phyloP scores from a whole-genome alignment of 2,797 vertebrate genomes.

The Oceanodroma leucorhoa region DNA sequence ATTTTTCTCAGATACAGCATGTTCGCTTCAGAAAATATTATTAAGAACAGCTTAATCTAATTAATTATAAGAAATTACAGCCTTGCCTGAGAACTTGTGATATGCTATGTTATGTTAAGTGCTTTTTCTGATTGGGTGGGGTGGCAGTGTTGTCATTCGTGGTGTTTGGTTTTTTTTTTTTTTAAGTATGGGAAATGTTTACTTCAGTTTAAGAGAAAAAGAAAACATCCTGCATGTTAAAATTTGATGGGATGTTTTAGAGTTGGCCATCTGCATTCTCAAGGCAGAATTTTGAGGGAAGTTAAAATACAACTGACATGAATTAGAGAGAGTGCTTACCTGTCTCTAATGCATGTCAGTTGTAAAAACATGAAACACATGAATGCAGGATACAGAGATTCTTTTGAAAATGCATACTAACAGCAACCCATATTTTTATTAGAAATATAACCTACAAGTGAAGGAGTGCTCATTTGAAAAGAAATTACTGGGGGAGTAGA shows the following conservation, averaged over 20 bases:
- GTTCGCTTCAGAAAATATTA: not conserved
- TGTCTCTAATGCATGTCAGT: not conserved
- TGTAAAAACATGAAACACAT: not conserved
- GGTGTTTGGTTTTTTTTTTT: not conserved
- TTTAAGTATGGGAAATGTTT: not conserved
- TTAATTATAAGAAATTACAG: not conserved
- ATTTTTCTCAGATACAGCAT: not conserved
- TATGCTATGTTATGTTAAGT: not conserved
- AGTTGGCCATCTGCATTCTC: not conserved
- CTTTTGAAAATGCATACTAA: not conserved
- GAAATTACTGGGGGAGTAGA: not conserved
- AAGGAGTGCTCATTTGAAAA: not conserved
- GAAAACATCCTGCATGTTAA: not conserved
- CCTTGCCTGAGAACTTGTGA: not conserved
- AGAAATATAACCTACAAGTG: not conserved
- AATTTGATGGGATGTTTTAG: not conserved
- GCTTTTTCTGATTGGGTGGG: not conserved
- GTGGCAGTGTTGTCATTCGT: not conserved
- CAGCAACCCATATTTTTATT: not conserved
- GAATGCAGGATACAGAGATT: not conserved
- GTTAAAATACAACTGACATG: not conserved
- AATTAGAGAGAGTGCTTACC: not conserved
- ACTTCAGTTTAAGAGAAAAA: not conserved
- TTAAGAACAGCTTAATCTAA: not conserved
- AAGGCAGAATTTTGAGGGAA: not conserved